Evolutionary conservation across 2,888 invertebrate genomes (phyloP), one percentile per base, ranked within the genome.

Genomic region (Synergus gifuensis): DNA sequence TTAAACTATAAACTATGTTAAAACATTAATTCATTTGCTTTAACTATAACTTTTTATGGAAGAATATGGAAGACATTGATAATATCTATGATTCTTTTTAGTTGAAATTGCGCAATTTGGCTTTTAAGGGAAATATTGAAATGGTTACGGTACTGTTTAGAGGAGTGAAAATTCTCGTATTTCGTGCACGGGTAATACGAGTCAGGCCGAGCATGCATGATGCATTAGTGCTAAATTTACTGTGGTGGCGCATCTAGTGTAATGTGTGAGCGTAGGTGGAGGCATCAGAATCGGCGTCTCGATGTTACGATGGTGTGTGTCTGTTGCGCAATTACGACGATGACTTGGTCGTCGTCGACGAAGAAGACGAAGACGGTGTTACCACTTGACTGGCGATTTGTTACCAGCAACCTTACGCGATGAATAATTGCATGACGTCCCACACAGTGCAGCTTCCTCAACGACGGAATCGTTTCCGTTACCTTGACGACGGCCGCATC

Each of bases 381-480:
- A 89, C 90, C 91, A 91, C 90, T 91, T 90, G 91, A 91, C 91
- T 90, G 90, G 91, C 91, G 89, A 92, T 92, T 92, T 91, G 92
- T 92, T 92, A 91, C 89, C 85, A 86, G 89, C 90, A 88, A 88
- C 87, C 90, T 88, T 89, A 90, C 89, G 89, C 88, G 89, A 91
- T 91, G 91, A 91, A 90, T 91, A 91, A 91, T 91, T 87, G 88
- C 88, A 83, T 81, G 84, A 86, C 84, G 82, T 87, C 86, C 85
- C 79, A 86, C 86, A 85, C 86, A 85, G 81, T 87, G 81, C 86
- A 86, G 89, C 86, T 87, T 86, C 85, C 86, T 83, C 83, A 82
- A 63, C 84, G 85, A 85, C 84, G 86, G 83, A 86, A 84, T 85
- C 86, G 84, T 87, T 85, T 86, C 87, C 83, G 85, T 83, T 83